Evolutionary conservation across 2,888 invertebrate species (phyloP), one percentile per base, ranked within the genome.

Genomic region (Apamea anceps): DNA sequence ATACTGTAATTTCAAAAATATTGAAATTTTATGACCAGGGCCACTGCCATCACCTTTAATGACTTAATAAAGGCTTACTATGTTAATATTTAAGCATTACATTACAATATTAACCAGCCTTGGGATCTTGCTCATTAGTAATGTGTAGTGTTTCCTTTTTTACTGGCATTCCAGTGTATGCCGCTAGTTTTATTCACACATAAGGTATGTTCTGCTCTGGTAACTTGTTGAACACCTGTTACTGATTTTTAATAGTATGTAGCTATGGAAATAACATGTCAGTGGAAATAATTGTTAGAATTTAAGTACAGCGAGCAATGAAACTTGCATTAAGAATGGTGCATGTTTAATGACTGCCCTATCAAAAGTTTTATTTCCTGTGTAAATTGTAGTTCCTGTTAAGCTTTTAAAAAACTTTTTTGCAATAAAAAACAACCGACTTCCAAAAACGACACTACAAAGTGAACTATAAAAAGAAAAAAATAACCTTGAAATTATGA

Each of bases 201-300:
- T 83, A 83, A 82, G 85, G 80, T 83, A 84, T 85, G 83, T 89
- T 89, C 77, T 83, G 89, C 89, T 89, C 85, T 86, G 82, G 73
- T 89, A 83, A 84, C 42, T 76, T 73, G 74, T 82, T 80, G 75
- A 83, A 85, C 88, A 89, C 87, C 79, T 88, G 83, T 82, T 79
- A 84, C 72, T 84, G 82, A 85, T 81, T 80, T 84, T 66, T 72
- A 81, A 45, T 79, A 67, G 74, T 75, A 57, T 79, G 67, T 76
- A 75, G 51, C 67, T 86, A 62, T 77, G 80, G 72, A 82, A 60
- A 60, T 60, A 60, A 13, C n/a, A n/a, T 68, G 57, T 62, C n/a
- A 72, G 77, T 67, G 28, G 54, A 85, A 75, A 73, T n/a, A 51
- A 57, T 37, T 62, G 51, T 72, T 75, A 75, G 57, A 72, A 60